Conservation (phyloP, 2,888 invertebrate species). For the Athripsodes cinereus region DNA sequence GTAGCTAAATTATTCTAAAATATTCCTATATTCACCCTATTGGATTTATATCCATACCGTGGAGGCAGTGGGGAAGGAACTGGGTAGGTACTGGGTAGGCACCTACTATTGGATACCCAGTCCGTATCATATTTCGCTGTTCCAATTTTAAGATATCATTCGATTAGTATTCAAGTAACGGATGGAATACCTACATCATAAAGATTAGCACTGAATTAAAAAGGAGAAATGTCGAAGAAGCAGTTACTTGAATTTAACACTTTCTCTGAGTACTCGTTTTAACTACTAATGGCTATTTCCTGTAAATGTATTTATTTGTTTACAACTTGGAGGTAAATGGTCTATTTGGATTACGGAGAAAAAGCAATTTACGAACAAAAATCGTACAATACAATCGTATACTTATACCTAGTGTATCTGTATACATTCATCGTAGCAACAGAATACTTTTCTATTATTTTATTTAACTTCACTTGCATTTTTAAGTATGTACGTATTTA, state of each 20-base stretch:
- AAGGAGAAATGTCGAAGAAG: background rate
- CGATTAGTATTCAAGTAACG: slow-evolving; percentile 14
- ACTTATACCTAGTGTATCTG: too few relatives aligned
- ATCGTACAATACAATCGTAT: too few relatives aligned
- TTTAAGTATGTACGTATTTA: too few relatives aligned
- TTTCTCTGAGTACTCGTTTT: background rate
- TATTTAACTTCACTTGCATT: too few relatives aligned
- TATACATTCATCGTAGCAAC: too few relatives aligned
- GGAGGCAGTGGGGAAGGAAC: background rate
- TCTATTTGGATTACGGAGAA: too few relatives aligned
- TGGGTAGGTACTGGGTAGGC: background rate
- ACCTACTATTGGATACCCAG: background rate
- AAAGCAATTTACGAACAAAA: too few relatives aligned
- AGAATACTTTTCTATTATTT: too few relatives aligned
- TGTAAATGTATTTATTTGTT: too few relatives aligned
- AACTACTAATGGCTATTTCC: too few relatives aligned
- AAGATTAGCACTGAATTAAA: slow-evolving; percentile 13
- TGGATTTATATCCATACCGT: too few relatives aligned
- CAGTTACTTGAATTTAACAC: background rate
- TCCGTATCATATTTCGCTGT: background rate
- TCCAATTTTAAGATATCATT: slow-evolving; percentile 13
- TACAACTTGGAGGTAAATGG: too few relatives aligned
- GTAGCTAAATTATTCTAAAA: background rate
- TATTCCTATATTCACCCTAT: background rate
- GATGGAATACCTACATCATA: slow-evolving; percentile 11